A percentile compares a stretch with the other conserved stretches of the same genome.
Conservation (phyloP, 1,140 invertebrate genomes). For the Drosophila triauraria region DNA sequence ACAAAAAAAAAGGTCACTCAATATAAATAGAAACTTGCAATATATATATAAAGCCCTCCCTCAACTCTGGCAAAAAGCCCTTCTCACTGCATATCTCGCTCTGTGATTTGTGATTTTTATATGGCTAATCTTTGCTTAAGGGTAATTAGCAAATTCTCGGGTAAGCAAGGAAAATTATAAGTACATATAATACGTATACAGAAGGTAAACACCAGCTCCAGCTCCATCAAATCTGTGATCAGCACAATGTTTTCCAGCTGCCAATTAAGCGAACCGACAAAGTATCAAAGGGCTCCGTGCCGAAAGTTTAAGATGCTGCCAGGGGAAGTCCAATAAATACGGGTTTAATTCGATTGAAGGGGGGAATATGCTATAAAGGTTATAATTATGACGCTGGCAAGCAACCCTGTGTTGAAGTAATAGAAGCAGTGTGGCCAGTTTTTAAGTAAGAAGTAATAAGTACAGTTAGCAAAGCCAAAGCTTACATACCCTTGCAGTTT, state of each 20-base stretch:
- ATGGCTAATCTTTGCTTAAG: not conserved
- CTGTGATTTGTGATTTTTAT: not conserved
- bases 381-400: not conserved
- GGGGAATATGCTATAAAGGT: not conserved
- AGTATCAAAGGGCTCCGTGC: not conserved
- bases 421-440: not conserved
- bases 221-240: conserved; percentile 13
- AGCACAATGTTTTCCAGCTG: conserved; percentile 1
- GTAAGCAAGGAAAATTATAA: conserved; percentile 18
- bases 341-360: not conserved
- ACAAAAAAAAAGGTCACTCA: too few species aligned
- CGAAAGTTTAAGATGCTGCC: conserved; percentile 36
- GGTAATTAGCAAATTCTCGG: conserved; percentile 35
- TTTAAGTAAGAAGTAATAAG: too few species aligned
- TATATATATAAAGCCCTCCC: too few species aligned
- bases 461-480: too few species aligned
- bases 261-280: conserved; percentile 21
- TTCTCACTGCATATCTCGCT: not conserved
- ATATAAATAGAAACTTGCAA: too few species aligned
- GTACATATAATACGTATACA: not conserved
- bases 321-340: conserved; percentile 14
- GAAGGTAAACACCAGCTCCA: not conserved
- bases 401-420: not conserved
- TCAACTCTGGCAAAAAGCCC: conserved; percentile 7
- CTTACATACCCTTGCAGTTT: too few species aligned